These are phyloP conservation scores for Haemorhous mexicanus DNA, from an alignment of 2,113 vertebrate species.

Conservation along the genomic window DNA sequence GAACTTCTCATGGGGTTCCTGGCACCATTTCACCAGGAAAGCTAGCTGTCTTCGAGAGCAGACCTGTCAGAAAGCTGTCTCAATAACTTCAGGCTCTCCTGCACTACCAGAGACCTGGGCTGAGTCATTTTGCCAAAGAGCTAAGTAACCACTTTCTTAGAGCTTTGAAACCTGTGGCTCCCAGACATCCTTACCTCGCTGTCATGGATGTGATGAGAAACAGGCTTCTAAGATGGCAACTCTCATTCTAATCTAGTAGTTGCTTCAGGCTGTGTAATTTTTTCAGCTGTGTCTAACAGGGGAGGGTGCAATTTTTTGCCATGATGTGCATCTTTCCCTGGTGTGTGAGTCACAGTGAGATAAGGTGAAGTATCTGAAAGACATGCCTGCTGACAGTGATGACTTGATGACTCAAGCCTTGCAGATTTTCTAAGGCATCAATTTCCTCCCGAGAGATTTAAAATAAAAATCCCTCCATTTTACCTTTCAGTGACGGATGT, in stretches of 20 bases:
- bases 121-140: neutral
- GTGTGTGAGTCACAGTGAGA: neutral
- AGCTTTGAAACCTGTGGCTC: neutral
- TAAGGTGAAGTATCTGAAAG: neutral
- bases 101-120: neutral
- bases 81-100: neutral
- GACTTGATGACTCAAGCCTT: constrained; percentile 12
- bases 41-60: neutral
- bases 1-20: neutral
- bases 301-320: neutral
- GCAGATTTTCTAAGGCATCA: neutral
- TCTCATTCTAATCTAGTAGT: neutral
- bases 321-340: neutral
- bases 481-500: constrained; percentile 1
- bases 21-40: neutral
- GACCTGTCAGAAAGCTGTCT: neutral
- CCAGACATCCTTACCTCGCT: neutral
- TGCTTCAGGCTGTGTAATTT: constrained; percentile 22
- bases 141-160: neutral
- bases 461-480: constrained; percentile 21
- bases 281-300: neutral
- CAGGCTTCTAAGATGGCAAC: neutral
- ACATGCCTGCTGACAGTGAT: neutral
- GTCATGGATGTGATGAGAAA: neutral
- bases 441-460: neutral